Evolutionary conservation across 2,888 invertebrate species (phyloP).

Genomic region (Xiphydria camelus): DNA sequence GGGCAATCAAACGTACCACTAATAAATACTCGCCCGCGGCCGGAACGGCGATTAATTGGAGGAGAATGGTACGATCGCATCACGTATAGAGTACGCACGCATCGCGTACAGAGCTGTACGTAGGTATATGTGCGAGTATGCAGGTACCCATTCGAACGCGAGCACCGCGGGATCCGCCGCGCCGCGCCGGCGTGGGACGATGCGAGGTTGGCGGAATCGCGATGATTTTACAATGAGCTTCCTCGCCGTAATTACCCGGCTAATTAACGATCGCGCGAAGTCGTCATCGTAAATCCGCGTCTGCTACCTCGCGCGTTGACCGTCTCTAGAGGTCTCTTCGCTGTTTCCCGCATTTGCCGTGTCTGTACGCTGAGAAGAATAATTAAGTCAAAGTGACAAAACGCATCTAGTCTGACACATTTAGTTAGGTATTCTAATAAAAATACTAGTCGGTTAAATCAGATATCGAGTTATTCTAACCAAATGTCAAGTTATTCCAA

Average conservation of each 20-base stretch:
- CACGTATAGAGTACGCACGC: not conserved
- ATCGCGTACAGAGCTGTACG: conserved; percentile 21
- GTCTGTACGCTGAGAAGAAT: no score
- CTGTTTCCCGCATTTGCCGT: no score
- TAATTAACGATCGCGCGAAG: conserved; percentile 7
- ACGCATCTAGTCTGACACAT: no score
- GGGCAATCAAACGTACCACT: conserved; percentile 37
- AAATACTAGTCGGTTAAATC: no score
- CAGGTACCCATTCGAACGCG: not conserved
- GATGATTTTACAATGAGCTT: conserved; percentile 16
- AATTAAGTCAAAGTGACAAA: no score
- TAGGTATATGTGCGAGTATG: no score
- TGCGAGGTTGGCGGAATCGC: conserved; percentile 28
- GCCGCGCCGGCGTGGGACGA: conserved; percentile 18
- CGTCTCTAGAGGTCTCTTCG: no score
- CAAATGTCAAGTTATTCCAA: no score
- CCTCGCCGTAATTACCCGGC: not conserved
- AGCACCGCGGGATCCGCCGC: not conserved
- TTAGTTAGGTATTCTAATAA: no score
- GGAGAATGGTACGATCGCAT: conserved; percentile 23
- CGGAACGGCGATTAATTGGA: conserved; percentile 34
- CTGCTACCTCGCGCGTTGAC: no score
- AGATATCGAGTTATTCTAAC: no score
- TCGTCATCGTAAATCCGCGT: not conserved
- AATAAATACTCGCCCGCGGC: conserved; percentile 32